These are phyloP conservation scores for Salticus scenicus DNA, from an alignment of 2,888 invertebrate species.

Conservation along the genomic window DNA sequence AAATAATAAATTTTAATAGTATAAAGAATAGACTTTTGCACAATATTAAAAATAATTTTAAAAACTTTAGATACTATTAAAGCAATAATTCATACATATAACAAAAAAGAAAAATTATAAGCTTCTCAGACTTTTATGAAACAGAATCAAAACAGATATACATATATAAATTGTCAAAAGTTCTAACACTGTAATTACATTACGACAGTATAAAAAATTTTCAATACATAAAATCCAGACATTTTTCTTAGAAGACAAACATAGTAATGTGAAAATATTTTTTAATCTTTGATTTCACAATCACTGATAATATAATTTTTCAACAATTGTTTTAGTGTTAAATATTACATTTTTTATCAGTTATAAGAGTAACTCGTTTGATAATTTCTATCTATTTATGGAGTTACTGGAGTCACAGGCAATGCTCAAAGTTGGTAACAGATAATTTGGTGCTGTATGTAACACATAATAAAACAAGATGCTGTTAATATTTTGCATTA, in stretches of 20 bases:
- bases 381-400: slow-evolving; percentile 18
- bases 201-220: slow-evolving; percentile 47
- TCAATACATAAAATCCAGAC: slow-evolving; percentile 34
- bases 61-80: too few species aligned
- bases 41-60: too few species aligned
- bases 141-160: too few species aligned
- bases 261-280: slow-evolving; percentile 55
- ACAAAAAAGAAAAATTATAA: too few species aligned
- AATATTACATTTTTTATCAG: slow-evolving; percentile 27
- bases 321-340: not conserved
- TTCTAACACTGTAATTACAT: slow-evolving; percentile 28
- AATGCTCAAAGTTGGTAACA: slow-evolving; percentile 43
- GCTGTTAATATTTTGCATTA: too few species aligned
- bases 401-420: slow-evolving; percentile 7
- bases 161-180: too few species aligned
- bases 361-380: slow-evolving; percentile 23
- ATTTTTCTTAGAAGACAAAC: slow-evolving; percentile 39
- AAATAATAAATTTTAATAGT: too few species aligned
- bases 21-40: too few species aligned
- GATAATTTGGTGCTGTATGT: not conserved
- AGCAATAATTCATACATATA: too few species aligned
- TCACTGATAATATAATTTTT: slow-evolving; percentile 22
- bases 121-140: too few species aligned
- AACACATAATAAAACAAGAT: not conserved
- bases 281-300: slow-evolving; percentile 48